Evolutionary conservation across 2,797 vertebrate species (phyloP).

Genomic region (Ctenopoma multispine): DNA sequence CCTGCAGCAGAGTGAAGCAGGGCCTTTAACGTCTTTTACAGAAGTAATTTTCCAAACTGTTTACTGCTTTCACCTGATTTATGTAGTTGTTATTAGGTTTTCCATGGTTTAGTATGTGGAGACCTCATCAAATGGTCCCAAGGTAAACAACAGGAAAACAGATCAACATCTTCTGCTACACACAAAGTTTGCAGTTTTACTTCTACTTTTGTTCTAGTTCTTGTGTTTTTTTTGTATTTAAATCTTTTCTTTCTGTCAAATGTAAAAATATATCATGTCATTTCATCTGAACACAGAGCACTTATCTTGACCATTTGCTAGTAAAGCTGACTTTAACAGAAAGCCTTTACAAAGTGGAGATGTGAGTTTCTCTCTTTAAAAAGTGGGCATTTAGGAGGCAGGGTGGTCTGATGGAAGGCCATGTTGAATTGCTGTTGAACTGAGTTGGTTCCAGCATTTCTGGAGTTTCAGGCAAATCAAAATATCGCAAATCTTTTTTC

Average conservation of each 20-base stretch:
- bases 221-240: too few relatives aligned
- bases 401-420: background rate
- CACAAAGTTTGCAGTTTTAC: background rate
- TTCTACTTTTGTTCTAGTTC: background rate
- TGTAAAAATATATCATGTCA: background rate
- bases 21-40: background rate
- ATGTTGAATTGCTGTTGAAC: background rate
- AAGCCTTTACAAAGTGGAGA: background rate
- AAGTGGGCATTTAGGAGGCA: background rate
- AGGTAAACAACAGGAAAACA: background rate
- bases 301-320: background rate
- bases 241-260: background rate
- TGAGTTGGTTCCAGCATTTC: background rate
- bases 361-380: too few relatives aligned
- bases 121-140: background rate
- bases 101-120: background rate
- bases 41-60: background rate
- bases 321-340: background rate
- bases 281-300: background rate
- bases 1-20: conserved; percentile 25
- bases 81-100: conserved; percentile 1
- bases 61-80: background rate
- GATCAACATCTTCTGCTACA: background rate
- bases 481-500: background rate
- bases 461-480: background rate